Conservation (phyloP, 2,113 vertebrate genomes). For the Megaleporinus macrocephalus region DNA sequence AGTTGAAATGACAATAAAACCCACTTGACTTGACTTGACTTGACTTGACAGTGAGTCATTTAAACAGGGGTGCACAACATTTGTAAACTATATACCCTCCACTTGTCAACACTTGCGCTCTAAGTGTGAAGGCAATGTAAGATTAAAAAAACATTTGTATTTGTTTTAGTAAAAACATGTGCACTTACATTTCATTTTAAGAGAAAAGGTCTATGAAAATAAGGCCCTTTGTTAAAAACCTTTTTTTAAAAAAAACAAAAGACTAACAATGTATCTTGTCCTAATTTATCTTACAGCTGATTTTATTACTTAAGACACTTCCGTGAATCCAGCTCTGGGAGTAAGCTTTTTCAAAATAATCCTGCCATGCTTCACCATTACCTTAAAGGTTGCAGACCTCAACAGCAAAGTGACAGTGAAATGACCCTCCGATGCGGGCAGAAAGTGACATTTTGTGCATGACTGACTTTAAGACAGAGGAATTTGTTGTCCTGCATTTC, state of each 20-base stretch:
- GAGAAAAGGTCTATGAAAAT: not conserved
- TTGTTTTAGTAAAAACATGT: not conserved
- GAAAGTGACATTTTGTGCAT: constrained; percentile 42
- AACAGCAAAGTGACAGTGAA: constrained; percentile 32
- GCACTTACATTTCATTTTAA: not conserved
- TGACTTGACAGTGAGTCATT: too few species aligned
- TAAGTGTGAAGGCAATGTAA: not conserved
- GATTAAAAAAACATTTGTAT: not conserved
- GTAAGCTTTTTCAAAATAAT: constrained; percentile 60
- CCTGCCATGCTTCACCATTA: constrained; percentile 53
- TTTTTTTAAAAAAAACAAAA: not conserved
- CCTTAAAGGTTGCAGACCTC: constrained; percentile 38
- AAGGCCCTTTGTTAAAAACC: too few species aligned
- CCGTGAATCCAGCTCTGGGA: not conserved
- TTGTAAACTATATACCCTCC: too few species aligned
- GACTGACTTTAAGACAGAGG: constrained; percentile 29
- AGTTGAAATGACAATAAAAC: too few species aligned
- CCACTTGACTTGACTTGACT: too few species aligned
- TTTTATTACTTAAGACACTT: not conserved
- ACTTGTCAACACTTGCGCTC: not conserved
- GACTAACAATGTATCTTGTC: not conserved
- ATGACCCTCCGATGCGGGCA: constrained; percentile 8
- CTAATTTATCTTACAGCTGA: not conserved
- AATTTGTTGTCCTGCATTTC: constrained; percentile 31
- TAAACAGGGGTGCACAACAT: too few species aligned